Evolutionary conservation across 2,888 invertebrate genomes (phyloP), one percentile per base, ranked within the genome.

Genomic region (Hoplodrina blanda): DNA sequence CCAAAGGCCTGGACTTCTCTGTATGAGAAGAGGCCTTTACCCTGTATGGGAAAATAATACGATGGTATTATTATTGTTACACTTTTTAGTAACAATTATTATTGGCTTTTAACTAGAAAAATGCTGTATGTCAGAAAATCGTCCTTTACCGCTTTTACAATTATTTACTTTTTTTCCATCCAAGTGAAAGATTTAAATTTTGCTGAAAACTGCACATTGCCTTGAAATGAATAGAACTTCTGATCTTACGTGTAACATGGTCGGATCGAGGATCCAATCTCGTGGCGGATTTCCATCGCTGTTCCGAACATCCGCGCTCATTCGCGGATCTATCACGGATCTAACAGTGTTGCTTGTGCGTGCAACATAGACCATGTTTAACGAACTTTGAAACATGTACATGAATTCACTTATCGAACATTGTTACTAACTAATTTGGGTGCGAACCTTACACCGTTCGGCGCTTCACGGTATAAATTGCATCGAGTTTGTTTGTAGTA

Each of bases 211-310:
- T 4, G 15, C 25, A 25, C 4, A 17, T 17, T 4, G 13, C n/a
- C 8, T 49, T 7, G 1, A 19, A 2, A 11, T 46, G 1, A 20
- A 19, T 1, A 41, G n/a, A 41, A 25, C 78, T 78, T 81, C 62
- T 81, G 20, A 20, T 7, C 2, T 0, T 37, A 10, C 0, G 1
- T 56, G 7, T 25, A 0, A 13, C 20, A 8, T 46, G 41, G 1
- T 53, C 5, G 30, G 20, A 30, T 46, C 10, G 30, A 54, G 64
- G 64, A 83, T 83, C 75, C 81, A 82, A 82, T 82, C 79, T 82
- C 82, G 57, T 52, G 65, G 81, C 72, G 84, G 81, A 83, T 82
- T 83, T 83, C 74, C 82, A 82, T 78, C 72, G 81, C 54, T 68
- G 71, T 66, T 59, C 54, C 52, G 62, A 70, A 82, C 69, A 75